These are phyloP conservation scores for Pteronotus mesoamericanus DNA, from an alignment of 2,797 vertebrate species.

Conservation along the genomic window DNA sequence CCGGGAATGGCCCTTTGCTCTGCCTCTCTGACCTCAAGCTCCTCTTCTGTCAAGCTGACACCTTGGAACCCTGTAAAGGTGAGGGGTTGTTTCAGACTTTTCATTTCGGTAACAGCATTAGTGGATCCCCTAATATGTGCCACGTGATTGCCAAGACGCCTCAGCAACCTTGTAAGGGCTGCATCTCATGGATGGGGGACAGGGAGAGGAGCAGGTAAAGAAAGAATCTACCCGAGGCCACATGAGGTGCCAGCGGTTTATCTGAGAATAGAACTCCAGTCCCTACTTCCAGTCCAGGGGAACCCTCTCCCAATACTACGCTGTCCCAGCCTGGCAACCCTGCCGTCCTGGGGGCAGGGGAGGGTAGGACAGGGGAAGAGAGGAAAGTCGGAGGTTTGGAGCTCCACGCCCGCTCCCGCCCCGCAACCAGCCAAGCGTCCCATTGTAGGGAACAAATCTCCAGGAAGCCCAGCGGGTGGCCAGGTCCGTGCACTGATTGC, in stretches of 20 bases:
- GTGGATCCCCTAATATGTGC: background rate
- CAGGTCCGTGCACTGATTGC: conserved; percentile 75
- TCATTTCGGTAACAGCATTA: background rate
- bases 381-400: background rate
- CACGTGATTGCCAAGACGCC: background rate
- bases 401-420: background rate
- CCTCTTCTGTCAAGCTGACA: background rate
- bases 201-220: background rate
- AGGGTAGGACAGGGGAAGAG: background rate
- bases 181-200: background rate
- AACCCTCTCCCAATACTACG: background rate
- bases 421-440: background rate
- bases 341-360: background rate
- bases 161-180: background rate
- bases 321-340: background rate
- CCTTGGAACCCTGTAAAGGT: background rate
- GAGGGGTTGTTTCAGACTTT: background rate
- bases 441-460: conserved; percentile 54
- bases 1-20: background rate
- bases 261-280: background rate
- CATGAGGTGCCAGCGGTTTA: background rate
- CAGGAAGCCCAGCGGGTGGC: conserved; percentile 73
- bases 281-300: background rate
- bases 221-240: background rate
- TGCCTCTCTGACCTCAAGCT: background rate